Conservation (phyloP, 2,113 vertebrate species). For the Tinamus guttatus region DNA sequence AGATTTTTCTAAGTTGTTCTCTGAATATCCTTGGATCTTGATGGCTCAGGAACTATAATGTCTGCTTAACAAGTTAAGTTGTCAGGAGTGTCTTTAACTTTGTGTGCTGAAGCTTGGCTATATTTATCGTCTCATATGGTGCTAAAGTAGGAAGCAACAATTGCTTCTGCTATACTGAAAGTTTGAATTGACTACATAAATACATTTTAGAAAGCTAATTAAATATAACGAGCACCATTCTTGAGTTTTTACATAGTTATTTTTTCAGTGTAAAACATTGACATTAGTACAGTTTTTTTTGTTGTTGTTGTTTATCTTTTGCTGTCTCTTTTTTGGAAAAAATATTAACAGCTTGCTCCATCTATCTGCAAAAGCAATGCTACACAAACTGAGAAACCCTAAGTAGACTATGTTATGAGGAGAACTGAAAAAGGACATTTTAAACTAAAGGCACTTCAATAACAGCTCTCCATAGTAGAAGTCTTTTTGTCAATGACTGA, state of each 20-base stretch:
- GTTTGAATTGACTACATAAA: neutral
- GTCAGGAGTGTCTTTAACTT: neutral
- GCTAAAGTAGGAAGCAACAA: neutral
- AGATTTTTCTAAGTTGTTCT: neutral
- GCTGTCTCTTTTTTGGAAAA: neutral
- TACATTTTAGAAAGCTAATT: neutral
- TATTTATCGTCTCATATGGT: neutral
- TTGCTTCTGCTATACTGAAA: neutral
- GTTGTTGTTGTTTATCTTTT: neutral
- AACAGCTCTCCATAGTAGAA: neutral
- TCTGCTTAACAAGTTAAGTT: neutral
- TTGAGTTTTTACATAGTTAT: neutral
- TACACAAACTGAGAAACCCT: neutral
- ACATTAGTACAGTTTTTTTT: neutral
- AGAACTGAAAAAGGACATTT: neutral
- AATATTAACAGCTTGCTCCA: neutral
- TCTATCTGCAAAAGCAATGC: neutral
- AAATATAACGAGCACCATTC: neutral
- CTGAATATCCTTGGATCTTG: neutral
- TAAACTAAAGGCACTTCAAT: neutral
- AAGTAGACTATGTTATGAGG: rapidly evolving
- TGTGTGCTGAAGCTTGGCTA: neutral
- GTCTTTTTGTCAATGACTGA: neutral
- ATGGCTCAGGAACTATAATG: neutral
- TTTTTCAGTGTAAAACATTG: neutral